Percentiles rank a stretch among this genome's conserved stretches.
Evolutionary conservation across 2,797 vertebrate genomes (phyloP).

Genomic region (Tapirus indicus): DNA sequence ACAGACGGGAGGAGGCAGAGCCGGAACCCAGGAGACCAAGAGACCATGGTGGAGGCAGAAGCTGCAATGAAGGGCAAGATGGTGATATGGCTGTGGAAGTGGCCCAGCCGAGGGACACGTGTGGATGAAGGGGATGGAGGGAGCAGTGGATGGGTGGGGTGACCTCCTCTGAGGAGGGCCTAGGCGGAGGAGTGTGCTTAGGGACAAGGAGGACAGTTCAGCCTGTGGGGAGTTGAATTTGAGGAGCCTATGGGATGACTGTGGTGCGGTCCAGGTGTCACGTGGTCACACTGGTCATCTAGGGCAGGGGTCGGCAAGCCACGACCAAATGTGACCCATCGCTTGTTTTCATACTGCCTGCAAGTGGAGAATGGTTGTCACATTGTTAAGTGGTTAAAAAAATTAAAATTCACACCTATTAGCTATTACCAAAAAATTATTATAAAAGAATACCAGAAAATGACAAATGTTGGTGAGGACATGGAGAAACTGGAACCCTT

Average conservation of each 20-base stretch:
- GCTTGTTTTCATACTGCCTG: neutral
- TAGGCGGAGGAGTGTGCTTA: too few relatives aligned
- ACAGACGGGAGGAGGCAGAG: neutral
- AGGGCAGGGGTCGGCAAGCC: neutral
- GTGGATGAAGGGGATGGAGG: too few relatives aligned
- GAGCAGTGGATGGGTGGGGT: neutral
- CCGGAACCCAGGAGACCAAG: neutral
- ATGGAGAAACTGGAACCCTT: fast-evolving
- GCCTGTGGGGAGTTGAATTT: neutral
- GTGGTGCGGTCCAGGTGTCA: neutral
- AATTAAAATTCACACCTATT: neutral
- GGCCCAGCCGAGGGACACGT: neutral
- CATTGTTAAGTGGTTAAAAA: neutral
- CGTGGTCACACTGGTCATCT: neutral
- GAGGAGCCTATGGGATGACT: neutral
- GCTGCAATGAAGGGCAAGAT: neutral
- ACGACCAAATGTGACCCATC: too few relatives aligned
- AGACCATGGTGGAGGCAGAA: too few relatives aligned
- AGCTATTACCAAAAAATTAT: neutral
- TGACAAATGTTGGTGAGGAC: neutral
- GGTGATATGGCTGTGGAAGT: neutral
- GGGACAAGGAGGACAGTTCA: neutral
- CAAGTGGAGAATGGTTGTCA: too few relatives aligned
- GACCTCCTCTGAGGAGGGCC: neutral
- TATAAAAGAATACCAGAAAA: neutral